phyloP scores from a whole-genome alignment of 2,113 vertebrate species.

The Rana temporaria region DNA sequence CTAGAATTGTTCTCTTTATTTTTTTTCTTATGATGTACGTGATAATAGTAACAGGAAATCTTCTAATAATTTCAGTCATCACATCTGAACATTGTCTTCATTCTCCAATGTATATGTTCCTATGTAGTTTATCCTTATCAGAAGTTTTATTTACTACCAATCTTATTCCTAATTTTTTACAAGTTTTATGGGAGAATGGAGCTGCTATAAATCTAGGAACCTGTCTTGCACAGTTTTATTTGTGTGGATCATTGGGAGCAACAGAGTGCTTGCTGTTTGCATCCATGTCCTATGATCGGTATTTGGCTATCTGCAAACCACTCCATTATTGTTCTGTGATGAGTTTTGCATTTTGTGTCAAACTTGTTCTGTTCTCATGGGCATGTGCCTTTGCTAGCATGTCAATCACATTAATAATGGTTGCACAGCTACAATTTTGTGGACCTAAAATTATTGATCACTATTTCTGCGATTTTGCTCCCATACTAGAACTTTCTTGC shows the following conservation, averaged over 20 bases:
- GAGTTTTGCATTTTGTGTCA: constrained; percentile 31
- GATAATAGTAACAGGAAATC: constrained; percentile 48
- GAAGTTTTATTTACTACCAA: constrained; percentile 28
- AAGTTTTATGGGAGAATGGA: constrained; percentile 7
- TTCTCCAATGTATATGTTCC: constrained; percentile 60
- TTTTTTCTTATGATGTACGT: constrained; percentile 38
- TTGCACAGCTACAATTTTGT: constrained; percentile 32
- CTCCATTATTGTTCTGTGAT: constrained; percentile 36
- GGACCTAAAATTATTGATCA: constrained; percentile 20
- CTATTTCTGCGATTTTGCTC: constrained; percentile 31
- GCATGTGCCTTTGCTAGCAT: constrained; percentile 54
- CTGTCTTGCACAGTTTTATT: constrained; percentile 45
- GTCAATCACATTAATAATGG: constrained; percentile 42
- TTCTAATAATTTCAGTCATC: constrained; percentile 50
- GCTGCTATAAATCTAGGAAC: neutral
- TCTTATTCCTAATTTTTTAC: constrained; percentile 8
- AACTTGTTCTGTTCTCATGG: constrained; percentile 31
- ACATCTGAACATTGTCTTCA: constrained; percentile 35
- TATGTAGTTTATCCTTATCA: constrained; percentile 39
- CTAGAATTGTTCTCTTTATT: constrained; percentile 31
- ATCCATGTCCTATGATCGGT: constrained; percentile 49
- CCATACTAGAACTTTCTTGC: constrained; percentile 56
- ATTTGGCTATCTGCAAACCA: constrained; percentile 51
- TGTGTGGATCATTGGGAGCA: constrained; percentile 9
- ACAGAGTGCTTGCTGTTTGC: constrained; percentile 44